phyloP scores from a whole-genome alignment of 2,797 vertebrate genomes.

The Manis pentadactyla region DNA sequence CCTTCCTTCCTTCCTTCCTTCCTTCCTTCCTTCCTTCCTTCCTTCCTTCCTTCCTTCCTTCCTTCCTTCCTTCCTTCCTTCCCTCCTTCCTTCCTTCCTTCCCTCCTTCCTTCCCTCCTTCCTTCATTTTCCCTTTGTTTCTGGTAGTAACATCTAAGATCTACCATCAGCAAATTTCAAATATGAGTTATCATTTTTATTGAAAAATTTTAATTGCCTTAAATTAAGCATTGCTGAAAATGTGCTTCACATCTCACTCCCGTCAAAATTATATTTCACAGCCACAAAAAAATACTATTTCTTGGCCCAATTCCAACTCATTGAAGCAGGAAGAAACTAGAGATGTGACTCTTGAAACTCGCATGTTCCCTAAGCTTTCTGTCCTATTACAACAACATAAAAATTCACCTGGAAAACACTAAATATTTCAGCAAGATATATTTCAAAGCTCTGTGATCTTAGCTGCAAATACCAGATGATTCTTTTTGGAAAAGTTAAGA shows the following conservation, averaged over 20 bases:
- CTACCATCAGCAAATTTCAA: background rate
- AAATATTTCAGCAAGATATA: background rate
- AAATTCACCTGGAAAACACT: background rate
- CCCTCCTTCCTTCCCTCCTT: no score
- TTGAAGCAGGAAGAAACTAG: background rate
- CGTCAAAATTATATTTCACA: background rate
- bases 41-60: no score
- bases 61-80: no score
- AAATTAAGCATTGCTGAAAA: background rate
- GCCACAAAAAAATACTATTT: background rate
- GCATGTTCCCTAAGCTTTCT: background rate
- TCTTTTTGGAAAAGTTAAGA: background rate
- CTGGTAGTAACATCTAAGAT: background rate
- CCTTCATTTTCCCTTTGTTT: no score
- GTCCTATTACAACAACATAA: background rate
- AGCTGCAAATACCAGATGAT: background rate
- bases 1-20: no score
- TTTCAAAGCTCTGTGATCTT: background rate
- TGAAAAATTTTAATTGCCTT: background rate
- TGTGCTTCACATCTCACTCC: background rate
- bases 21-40: no score
- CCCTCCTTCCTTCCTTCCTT: no score
- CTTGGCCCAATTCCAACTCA: background rate
- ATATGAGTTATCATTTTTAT: background rate
- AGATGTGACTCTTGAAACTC: background rate